Evolutionary conservation across 2,113 vertebrate genomes (phyloP).

Genomic region (Leucoraja erinaceus): DNA sequence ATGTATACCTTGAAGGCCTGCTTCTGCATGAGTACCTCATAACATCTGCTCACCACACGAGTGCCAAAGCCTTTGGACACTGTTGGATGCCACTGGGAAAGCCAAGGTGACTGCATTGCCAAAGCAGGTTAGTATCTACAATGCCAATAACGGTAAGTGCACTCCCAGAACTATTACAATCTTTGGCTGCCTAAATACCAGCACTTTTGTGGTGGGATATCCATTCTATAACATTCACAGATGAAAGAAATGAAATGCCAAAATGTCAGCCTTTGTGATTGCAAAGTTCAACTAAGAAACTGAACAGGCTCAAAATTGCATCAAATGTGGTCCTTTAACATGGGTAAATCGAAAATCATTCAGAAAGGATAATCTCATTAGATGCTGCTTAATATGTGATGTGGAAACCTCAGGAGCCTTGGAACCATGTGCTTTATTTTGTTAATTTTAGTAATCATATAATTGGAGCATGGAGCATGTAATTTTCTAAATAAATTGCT

Average conservation of each 20-base stretch:
- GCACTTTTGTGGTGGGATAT: neutral
- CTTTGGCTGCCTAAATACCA: neutral
- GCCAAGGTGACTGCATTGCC: neutral
- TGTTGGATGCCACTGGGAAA: too few relatives aligned
- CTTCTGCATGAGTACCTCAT: too few relatives aligned
- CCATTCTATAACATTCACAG: neutral
- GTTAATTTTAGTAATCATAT: neutral
- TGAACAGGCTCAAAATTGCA: neutral
- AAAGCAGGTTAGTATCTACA: neutral
- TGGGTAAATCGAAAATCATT: neutral
- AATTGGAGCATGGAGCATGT: conserved; percentile 27
- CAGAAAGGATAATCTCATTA: neutral
- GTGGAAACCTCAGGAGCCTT: neutral
- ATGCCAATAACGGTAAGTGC: neutral
- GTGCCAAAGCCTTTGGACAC: too few relatives aligned
- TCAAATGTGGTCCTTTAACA: neutral
- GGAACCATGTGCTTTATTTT: neutral
- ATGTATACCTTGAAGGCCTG: too few relatives aligned
- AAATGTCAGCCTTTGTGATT: neutral
- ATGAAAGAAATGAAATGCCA: neutral
- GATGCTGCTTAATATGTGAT: neutral
- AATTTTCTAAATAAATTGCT: conserved; percentile 36
- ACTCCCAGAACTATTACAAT: neutral
- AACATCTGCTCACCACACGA: too few relatives aligned
- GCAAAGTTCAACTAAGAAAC: neutral